Percentiles rank a stretch among this genome's conserved stretches.
Conservation (phyloP, 2,888 invertebrate genomes). For the Aphidoletes aphidimyza region DNA sequence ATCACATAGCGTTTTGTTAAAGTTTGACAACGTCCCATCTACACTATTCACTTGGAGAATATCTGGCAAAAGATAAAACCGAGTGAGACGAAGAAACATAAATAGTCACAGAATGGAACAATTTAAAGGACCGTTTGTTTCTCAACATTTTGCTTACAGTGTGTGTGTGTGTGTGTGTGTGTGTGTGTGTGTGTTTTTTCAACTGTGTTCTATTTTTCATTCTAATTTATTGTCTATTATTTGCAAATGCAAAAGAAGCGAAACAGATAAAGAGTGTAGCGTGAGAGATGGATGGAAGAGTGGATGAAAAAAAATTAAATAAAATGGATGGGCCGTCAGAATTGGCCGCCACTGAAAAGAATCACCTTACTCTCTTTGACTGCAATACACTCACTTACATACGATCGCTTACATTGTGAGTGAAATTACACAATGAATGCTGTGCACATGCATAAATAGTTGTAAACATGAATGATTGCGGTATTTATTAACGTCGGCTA, state of each 20-base stretch:
- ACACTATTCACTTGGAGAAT: neutral
- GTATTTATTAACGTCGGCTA: slow-evolving; percentile 11
- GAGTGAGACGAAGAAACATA: no score
- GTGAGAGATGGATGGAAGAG: no score
- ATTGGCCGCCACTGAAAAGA: no score
- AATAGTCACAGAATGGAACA: neutral
- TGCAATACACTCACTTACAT: no score
- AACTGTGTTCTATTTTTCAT: slow-evolving; percentile 19
- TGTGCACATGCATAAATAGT: neutral
- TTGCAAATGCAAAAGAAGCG: slow-evolving; percentile 13
- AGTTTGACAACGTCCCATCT: no score
- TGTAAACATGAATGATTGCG: slow-evolving; percentile 29
- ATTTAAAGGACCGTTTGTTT: neutral
- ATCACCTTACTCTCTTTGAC: no score
- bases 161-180: neutral
- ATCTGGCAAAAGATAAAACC: no score
- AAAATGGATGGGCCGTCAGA: no score
- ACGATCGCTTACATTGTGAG: no score
- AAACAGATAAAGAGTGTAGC: neutral
- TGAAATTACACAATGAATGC: no score
- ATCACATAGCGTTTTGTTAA: no score
- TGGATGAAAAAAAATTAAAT: neutral
- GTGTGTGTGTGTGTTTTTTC: neutral
- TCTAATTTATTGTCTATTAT: slow-evolving; percentile 31
- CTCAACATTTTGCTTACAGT: no score